These are phyloP conservation scores for Hymenopus coronatus DNA, from an alignment of 2,888 invertebrate species.

Conservation along the genomic window DNA sequence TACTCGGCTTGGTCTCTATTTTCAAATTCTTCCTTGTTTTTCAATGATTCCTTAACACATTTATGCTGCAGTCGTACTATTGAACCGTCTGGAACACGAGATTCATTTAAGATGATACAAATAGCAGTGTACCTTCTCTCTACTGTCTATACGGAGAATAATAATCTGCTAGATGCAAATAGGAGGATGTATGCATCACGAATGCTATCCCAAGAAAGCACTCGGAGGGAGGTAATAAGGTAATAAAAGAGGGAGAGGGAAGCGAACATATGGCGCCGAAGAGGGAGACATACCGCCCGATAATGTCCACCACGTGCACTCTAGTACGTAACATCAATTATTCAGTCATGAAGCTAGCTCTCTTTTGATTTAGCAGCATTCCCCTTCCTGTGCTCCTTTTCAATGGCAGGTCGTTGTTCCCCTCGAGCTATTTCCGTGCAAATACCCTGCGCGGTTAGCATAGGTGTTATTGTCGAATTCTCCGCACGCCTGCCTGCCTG, in stretches of 20 bases:
- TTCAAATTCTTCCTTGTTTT: no score
- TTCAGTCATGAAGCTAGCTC: not conserved
- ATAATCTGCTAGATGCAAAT: not conserved
- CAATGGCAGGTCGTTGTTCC: slow-evolving; percentile 6
- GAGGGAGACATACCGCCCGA: not conserved
- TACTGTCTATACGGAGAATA: no score
- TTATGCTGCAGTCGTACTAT: no score
- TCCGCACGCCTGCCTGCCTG: not conserved
- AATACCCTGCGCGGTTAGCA: not conserved
- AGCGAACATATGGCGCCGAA: not conserved
- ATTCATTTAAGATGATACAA: no score
- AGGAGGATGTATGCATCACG: not conserved
- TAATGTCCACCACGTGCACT: not conserved
- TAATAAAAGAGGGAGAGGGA: not conserved
- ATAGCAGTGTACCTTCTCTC: no score
- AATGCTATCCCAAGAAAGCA: not conserved
- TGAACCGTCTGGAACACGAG: no score
- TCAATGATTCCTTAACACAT: no score
- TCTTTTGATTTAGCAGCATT: not conserved
- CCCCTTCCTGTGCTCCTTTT: not conserved
- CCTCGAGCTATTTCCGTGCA: not conserved
- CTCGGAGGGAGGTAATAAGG: not conserved
- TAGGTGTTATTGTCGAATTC: slow-evolving; percentile 1
- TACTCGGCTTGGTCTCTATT: no score
- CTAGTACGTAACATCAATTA: not conserved